These are phyloP conservation scores for Actinia tenebrosa DNA, from an alignment of 64 coral and sea anemone species.

Conservation along the genomic window DNA sequence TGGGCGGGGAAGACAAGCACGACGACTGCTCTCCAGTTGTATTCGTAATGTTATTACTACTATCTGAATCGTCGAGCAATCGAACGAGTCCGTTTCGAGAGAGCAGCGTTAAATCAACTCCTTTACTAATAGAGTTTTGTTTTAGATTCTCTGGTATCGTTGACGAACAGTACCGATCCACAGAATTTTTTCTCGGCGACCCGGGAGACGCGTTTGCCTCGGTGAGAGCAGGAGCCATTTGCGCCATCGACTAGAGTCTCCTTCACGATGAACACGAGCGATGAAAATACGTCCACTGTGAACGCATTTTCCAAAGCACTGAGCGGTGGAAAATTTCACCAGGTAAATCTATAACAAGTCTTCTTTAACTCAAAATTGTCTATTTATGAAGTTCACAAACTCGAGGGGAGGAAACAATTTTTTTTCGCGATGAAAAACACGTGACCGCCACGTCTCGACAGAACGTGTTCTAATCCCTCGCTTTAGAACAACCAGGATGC, in stretches of 20 bases:
- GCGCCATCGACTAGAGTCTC: constrained; percentile 96
- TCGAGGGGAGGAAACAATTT: constrained; percentile 79
- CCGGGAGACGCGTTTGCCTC: constrained; percentile 97
- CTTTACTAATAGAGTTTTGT: constrained; percentile 50
- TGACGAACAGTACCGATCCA: constrained; percentile 93
- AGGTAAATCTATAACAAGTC: neutral
- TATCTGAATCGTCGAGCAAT: constrained; percentile 76
- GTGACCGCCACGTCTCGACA: constrained; percentile 99
- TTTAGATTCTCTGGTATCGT: constrained; percentile 79
- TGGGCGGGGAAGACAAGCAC: constrained; percentile 69
- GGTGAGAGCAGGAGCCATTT: constrained; percentile 99
- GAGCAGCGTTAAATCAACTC: constrained; percentile 80
- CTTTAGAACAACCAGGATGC: constrained; percentile 82
- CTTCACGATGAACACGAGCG: constrained; percentile 90
- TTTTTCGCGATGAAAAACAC: constrained; percentile 81
- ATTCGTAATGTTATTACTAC: constrained; percentile 98
- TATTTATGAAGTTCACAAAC: constrained; percentile 61
- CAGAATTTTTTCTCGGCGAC: constrained; percentile 93
- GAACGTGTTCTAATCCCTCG: constrained; percentile 97
- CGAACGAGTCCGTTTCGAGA: constrained; percentile 92
- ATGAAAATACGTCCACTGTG: constrained; percentile 83
- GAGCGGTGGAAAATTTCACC: constrained; percentile 23
- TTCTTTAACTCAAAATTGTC: constrained; percentile 41
- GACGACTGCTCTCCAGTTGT: constrained; percentile 81
- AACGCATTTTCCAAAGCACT: constrained; percentile 88